Conservation (phyloP, 2,888 invertebrate genomes). For the Xylocampa areola region DNA sequence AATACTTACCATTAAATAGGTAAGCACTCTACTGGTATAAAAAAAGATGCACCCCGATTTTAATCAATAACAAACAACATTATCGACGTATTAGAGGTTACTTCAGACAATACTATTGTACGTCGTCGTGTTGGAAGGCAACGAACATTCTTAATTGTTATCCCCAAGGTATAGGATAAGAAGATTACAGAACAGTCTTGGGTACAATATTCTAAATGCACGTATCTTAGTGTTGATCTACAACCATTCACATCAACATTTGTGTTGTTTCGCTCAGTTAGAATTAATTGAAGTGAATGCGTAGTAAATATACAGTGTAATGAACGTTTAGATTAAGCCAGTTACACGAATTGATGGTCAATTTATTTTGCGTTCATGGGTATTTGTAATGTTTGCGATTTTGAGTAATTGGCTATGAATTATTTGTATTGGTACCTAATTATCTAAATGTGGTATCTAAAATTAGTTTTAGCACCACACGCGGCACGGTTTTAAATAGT, state of each 20-base stretch:
- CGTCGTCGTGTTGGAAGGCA: constrained; percentile 11
- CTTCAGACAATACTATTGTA: not conserved
- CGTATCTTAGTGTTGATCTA: constrained; percentile 14
- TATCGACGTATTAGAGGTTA: too few species aligned
- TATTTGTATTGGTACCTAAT: not conserved
- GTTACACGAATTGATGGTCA: constrained; percentile 2
- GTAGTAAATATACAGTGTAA: constrained; percentile 7
- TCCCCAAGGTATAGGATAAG: constrained; percentile 11
- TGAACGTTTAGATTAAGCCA: constrained; percentile 14
- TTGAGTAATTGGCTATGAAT: constrained; percentile 8
- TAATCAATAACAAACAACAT: too few species aligned
- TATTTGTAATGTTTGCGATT: constrained; percentile 2
- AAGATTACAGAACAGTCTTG: not conserved
- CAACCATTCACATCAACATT: constrained; percentile 9
- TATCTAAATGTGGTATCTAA: too few species aligned
- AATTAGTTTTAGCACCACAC: too few species aligned
- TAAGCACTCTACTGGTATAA: too few species aligned
- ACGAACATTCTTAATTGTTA: constrained; percentile 20
- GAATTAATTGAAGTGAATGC: constrained; percentile 20
- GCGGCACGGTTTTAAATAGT: too few species aligned
- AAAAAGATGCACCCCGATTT: too few species aligned
- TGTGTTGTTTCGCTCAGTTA: constrained; percentile 6
- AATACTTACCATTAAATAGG: too few species aligned
- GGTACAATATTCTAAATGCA: constrained; percentile 7
- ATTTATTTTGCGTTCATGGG: constrained; percentile 1